These are phyloP conservation scores for Rhopalosiphum maidis DNA, from an alignment of 1,140 invertebrate species.

Conservation along the genomic window DNA sequence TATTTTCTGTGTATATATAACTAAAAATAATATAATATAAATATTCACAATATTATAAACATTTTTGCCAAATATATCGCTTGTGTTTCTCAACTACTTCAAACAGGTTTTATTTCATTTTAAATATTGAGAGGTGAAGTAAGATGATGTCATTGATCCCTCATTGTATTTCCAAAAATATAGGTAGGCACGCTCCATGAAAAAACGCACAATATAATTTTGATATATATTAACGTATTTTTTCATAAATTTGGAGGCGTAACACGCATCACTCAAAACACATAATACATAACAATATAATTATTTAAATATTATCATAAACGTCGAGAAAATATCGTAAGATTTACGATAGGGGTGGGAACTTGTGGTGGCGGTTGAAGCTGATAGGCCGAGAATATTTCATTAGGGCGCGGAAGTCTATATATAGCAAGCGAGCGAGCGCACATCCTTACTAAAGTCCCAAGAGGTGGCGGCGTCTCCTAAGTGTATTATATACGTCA, in stretches of 20 bases:
- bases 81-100: neutral
- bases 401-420: neutral
- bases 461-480: neutral
- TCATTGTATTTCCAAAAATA: neutral
- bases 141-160: neutral
- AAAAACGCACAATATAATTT: neutral
- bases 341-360: neutral
- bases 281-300: neutral
- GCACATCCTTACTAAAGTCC: neutral
- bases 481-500: constrained; percentile 47
- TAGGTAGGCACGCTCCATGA: neutral
- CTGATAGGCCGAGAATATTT: neutral
- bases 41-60: neutral
- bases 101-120: neutral
- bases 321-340: neutral
- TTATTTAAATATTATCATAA: neutral
- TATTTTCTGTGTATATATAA: too few relatives aligned
- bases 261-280: neutral
- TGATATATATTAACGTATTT: neutral
- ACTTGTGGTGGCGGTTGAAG: neutral
- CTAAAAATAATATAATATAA: neutral
- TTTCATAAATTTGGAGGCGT: neutral
- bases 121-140: neutral
- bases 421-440: neutral
- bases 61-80: neutral